Base-by-base conservation (phyloP, 2,888 invertebrate species). In the Drosophila robusta region DNA sequence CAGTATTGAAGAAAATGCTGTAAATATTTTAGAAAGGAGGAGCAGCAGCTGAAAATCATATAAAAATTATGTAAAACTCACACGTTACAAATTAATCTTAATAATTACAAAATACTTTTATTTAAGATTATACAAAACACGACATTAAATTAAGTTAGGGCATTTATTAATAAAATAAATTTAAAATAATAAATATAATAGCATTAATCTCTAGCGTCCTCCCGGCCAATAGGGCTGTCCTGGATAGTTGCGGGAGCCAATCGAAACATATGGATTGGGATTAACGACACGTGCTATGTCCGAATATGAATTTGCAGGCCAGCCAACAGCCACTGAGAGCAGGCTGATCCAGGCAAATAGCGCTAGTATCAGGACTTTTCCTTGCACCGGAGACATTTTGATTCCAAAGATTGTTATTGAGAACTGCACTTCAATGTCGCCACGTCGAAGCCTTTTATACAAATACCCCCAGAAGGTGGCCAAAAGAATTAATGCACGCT, bases 301-400 rank as follows among this genome's bases (percentile, higher is more conserved):
- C 41, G 34, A 4, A 8, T 42, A 61, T 12, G 62, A 36, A 6
- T 22, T 44, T 4, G 42, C 36, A 11, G 52, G 51, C 38, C 16
- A 7, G 12, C 63, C 45, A 12, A 8, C 12, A 36, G 29, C 12
- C 12, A 46, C 0, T n/a, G 34, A 22, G 4, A 52, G 8, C 26
- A 64, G 9, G 5, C 16, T n/a, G 16, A 64, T 22, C 34, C 24
- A 52, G 39, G 41, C 12, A 6, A 65, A n/a, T 9, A 61, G 18
- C 9, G 39, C 36, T 0, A 63, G n/a, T 4, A 42, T 8, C 29
- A 47, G 8, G 11, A 34, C 16, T 29, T 32, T 64, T 41, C 7
- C 41, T 34, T 54, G 64, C 55, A 55, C 8, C 16, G 24, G n/a
- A 41, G 29, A 55, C 65, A 65, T 65, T 24, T 34, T 55, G 22